A percentile compares a stretch with the other conserved stretches of the same genome.
These are phyloP conservation scores for Pyrgus malvae DNA, from an alignment of 2,888 invertebrate genomes.

Conservation along the genomic window DNA sequence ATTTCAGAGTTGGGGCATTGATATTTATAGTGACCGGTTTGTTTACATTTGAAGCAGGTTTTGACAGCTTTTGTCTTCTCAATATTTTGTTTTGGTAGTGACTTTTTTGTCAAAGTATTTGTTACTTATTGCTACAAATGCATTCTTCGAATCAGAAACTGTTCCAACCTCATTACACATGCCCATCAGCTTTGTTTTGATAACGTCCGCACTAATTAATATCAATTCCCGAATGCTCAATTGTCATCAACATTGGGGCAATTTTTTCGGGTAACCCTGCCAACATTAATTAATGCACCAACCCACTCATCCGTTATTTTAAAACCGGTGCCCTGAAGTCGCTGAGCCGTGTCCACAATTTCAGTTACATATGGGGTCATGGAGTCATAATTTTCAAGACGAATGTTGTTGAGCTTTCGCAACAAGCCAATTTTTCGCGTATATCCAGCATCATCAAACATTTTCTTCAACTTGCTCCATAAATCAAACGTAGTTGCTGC, in stretches of 20 bases:
- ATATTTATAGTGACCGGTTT: conserved; percentile 28
- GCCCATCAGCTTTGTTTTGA: background rate
- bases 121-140: too few species aligned
- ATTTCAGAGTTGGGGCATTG: conserved; percentile 1
- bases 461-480: background rate
- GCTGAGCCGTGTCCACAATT: conserved; percentile 3
- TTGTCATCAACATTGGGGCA: background rate
- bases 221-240: too few species aligned
- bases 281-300: background rate
- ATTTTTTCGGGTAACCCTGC: conserved; percentile 9
- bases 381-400: conserved; percentile 6
- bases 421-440: conserved; percentile 2
- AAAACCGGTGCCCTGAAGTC: conserved; percentile 3
- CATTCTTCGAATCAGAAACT: background rate
- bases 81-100: too few species aligned
- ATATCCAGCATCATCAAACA: conserved; percentile 15
- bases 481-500: background rate
- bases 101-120: too few species aligned
- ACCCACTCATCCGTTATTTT: conserved; percentile 8
- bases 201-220: background rate
- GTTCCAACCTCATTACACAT: background rate
- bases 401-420: background rate
- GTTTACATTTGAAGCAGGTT: conserved; percentile 31
- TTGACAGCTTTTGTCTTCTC: background rate
- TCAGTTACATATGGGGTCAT: conserved; percentile 7